phyloP scores from a whole-genome alignment of 1,140 invertebrate genomes.

The Radopholus similis region DNA sequence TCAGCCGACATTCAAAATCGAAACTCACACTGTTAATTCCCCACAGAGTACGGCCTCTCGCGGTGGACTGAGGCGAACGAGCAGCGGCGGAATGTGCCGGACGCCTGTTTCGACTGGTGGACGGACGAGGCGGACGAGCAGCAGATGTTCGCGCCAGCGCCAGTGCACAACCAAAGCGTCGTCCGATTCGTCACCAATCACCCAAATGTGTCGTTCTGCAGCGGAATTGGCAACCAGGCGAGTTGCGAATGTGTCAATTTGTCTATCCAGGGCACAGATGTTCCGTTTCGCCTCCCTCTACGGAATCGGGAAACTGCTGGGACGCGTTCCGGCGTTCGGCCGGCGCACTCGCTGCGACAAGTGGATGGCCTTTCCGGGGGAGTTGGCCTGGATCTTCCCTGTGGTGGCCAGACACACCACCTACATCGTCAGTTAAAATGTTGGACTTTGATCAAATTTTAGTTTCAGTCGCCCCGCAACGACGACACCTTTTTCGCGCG shows the following conservation, averaged over 20 bases:
- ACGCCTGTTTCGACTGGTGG: too few species aligned
- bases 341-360: background rate
- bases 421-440: background rate
- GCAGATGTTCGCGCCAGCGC: too few species aligned
- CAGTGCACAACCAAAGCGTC: too few species aligned
- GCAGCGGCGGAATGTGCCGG: too few species aligned
- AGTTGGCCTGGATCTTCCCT: background rate
- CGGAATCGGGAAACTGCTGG: background rate
- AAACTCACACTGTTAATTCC: too few species aligned
- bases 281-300: background rate
- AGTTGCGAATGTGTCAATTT: background rate
- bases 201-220: too few species aligned
- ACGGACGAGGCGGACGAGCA: too few species aligned
- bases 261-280: background rate
- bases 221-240: background rate
- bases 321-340: background rate
- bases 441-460: background rate
- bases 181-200: too few species aligned
- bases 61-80: too few species aligned
- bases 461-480: background rate
- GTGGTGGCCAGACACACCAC: background rate
- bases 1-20: too few species aligned
- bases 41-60: too few species aligned
- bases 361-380: background rate
- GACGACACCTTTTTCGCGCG: background rate